These are phyloP conservation scores for Diplodus sargus DNA, from an alignment of 2,797 vertebrate genomes.

Conservation along the genomic window DNA sequence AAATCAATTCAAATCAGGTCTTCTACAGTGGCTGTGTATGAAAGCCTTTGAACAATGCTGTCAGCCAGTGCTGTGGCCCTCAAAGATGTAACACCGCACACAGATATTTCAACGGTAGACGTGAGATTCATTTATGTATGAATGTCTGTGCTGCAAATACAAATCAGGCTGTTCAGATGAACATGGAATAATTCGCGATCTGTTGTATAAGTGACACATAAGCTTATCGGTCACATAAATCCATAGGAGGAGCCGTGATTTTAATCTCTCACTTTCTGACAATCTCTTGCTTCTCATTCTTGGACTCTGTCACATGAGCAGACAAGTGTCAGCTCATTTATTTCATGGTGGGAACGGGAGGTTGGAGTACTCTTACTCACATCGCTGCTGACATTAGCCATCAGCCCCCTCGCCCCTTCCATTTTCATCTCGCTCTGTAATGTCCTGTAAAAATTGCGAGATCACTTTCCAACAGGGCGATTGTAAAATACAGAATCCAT, in stretches of 20 bases:
- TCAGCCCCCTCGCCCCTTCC: conserved; percentile 8
- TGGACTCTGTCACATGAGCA: conserved; percentile 20
- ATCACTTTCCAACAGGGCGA: neutral
- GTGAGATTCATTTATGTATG: conserved; percentile 5
- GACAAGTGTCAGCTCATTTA: conserved; percentile 50
- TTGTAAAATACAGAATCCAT: conserved; percentile 20
- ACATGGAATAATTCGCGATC: neutral
- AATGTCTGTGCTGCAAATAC: neutral
- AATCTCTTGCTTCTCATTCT: neutral
- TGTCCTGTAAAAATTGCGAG: conserved; percentile 18
- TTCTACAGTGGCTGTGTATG: neutral
- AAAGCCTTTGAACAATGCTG: neutral
- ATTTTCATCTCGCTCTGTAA: conserved; percentile 9
- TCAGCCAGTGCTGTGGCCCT: neutral
- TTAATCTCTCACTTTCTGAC: conserved; percentile 9
- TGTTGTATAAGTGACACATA: neutral
- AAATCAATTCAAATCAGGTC: neutral
- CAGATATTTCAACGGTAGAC: neutral
- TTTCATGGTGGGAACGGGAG: conserved; percentile 35
- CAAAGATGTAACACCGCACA: neutral
- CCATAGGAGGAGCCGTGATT: neutral
- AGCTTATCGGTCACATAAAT: neutral
- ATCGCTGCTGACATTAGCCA: conserved; percentile 22
- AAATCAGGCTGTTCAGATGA: conserved; percentile 6
- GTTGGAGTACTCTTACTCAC: conserved; percentile 44